phyloP scores from a whole-genome alignment of 1,140 invertebrate species.

The Drosophila insularis region DNA sequence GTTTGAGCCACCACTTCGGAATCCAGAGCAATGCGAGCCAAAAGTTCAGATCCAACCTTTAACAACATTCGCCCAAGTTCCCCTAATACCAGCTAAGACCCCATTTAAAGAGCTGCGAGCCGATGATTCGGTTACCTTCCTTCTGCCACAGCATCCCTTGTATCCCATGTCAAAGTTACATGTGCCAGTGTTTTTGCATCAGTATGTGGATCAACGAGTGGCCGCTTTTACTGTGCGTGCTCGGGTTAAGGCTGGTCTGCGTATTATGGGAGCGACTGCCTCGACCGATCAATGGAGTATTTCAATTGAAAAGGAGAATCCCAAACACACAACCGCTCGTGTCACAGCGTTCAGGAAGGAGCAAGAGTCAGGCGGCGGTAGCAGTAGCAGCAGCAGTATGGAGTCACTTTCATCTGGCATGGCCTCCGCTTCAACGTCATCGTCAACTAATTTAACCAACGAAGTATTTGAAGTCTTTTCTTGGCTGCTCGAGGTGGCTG shows the following conservation, averaged over 20 bases:
- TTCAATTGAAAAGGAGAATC: conserved; percentile 89
- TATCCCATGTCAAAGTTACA: conserved; percentile 94
- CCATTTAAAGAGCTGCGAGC: conserved; percentile 91
- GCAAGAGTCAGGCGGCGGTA: conserved; percentile 64
- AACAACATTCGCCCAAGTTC: conserved; percentile 84
- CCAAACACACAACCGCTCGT: conserved; percentile 91
- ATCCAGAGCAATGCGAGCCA: conserved; percentile 87
- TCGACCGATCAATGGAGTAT: conserved; percentile 92
- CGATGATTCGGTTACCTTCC: conserved; percentile 90
- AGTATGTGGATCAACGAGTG: conserved; percentile 85
- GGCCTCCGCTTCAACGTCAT: neutral
- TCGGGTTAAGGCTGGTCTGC: conserved; percentile 92
- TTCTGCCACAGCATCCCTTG: conserved; percentile 93
- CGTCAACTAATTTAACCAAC: conserved; percentile 26
- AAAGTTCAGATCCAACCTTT: conserved; percentile 89
- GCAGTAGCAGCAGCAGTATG: conserved; percentile 44
- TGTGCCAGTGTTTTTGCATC: conserved; percentile 92
- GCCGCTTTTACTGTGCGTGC: conserved; percentile 92
- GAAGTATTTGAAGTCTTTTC: conserved; percentile 89
- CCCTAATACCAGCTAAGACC: conserved; percentile 88
- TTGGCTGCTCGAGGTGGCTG: conserved; percentile 94
- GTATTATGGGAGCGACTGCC: conserved; percentile 91
- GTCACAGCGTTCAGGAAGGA: conserved; percentile 91
- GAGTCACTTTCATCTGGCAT: conserved; percentile 28
- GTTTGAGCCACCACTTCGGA: conserved; percentile 88